Base-by-base conservation (phyloP, 30 jellyfish, hydroid and myxozoan genomes). In the Turritopsis dohrnii region DNA sequence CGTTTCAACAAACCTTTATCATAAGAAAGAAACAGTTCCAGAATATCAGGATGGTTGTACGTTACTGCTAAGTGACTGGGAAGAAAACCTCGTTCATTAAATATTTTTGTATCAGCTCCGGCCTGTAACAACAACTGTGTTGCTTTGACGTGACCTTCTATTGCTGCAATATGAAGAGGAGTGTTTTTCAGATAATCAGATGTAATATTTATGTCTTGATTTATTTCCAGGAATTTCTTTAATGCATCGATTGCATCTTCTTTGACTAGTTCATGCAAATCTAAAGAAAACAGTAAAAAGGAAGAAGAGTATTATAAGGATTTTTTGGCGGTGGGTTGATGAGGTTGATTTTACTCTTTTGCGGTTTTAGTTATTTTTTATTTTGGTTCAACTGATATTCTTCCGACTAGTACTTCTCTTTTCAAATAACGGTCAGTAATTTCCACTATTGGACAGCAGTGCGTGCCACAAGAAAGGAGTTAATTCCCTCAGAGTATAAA, bases 31-130 rank as follows among this genome's bases (percentile, higher is more conserved):
- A 80, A 31, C 26, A 1, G 52, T 52, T 80, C 65, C 19, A 80
- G 27, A 27, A 25, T 23, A 18, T 80, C 54, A 3, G 21, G 53
- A 24, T 80, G 87, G 27, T 80, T 80, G 29, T 80, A 60, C 30
- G 81, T 53, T 21, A 52, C 81, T 27, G 87, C 87, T 24, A 80
- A 18, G 66, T 80, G 87, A 20, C 54, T 80, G 19, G 87, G 87
- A 7, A 23, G 29, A 5, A n/a, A 21, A 9, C 87, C 87, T 80
- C 53, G 18, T 19, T 60, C 29, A 25, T 80, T 80, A 24, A 30
- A 25, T 30, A 80, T 20, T 1, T 52, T 22, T 21, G 65, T 52
- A 21, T 80, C 82, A 1, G 87, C 84, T 18, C 84, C 87, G 1
- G 87, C 87, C 7, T 60, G 28, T 22, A 80, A 21, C 29, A 80